Base-by-base conservation (phyloP, 2,113 vertebrate genomes). In the Toxotes jaculatrix region DNA sequence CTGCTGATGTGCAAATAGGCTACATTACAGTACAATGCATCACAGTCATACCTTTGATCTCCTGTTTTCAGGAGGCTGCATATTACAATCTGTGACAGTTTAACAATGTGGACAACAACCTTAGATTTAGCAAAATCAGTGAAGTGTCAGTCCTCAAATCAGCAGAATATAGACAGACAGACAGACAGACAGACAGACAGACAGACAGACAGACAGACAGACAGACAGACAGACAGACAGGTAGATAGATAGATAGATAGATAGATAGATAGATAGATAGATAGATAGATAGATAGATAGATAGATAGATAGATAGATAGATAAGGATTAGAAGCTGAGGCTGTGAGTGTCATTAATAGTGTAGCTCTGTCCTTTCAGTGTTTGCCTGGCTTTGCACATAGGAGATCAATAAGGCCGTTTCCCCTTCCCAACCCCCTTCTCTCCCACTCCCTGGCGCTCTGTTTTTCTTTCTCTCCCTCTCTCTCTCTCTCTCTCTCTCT, bases 361-460 rank as follows among this genome's bases (percentile, higher is more conserved):
- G 93, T 92, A 92, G 88, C 89, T 93, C 87, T 88, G 88, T 93
- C 92, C 91, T 94, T 93, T 94, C 90, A 84, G 83, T 94, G 94
- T 95, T 95, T 95, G 95, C 93, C 93, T 93, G 91, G 93, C 94
- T 94, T 94, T 94, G 93, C 93, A 95, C 93, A 95, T 92, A 89
- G 77, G 49, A 85, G 93, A 95, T 95, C 95, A 95, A 95, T 95
- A 95, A 80, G 79, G 73, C 83, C 4, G 86, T 91, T 92, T 94
- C 92, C 93, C 89, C 86, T 87, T 88, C 91, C 93, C 91, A 87
- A 85, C 85, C 89, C 92, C 91, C 89, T 87, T 84, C 85, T 81
- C 84, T 88, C 75, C 55, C 82, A 85, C 88, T 84, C 82, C 72
- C 88, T 66, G 42, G 72, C 73, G 77, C 68, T 87, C 78, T 88